Conservation (phyloP, 1,140 invertebrate genomes). For the Caerostris extrusa region DNA sequence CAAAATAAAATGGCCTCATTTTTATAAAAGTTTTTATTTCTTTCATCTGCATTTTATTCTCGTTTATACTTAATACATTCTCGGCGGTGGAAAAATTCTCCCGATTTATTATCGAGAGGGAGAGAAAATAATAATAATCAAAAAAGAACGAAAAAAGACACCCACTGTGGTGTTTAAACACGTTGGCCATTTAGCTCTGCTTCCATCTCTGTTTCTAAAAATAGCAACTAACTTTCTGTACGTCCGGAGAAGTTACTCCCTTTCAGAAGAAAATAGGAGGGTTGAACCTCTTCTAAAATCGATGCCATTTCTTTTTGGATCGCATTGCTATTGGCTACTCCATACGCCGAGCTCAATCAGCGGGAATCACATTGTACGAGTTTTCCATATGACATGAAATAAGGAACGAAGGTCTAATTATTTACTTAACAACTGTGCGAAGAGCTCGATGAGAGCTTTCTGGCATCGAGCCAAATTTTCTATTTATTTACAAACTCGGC, state of each 20-base stretch:
- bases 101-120: neutral
- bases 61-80: neutral
- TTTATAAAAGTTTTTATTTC: neutral
- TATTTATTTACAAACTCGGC: constrained; percentile 6
- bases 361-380: neutral
- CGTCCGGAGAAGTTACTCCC: neutral
- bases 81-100: neutral
- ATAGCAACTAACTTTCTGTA: constrained; percentile 22
- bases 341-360: neutral
- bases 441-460: neutral
- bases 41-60: neutral
- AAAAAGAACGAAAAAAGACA: neutral
- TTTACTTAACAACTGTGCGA: neutral
- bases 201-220: constrained; percentile 38
- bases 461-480: neutral
- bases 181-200: constrained; percentile 50
- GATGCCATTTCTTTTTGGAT: neutral
- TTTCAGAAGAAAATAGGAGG: neutral
- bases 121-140: neutral
- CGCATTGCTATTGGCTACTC: constrained; percentile 10
- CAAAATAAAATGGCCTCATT: neutral
- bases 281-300: neutral
- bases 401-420: neutral
- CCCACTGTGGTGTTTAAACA: neutral
- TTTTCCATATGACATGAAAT: neutral